These are phyloP conservation scores for Chesias legatella DNA, from an alignment of 2,888 invertebrate species.

Conservation along the genomic window DNA sequence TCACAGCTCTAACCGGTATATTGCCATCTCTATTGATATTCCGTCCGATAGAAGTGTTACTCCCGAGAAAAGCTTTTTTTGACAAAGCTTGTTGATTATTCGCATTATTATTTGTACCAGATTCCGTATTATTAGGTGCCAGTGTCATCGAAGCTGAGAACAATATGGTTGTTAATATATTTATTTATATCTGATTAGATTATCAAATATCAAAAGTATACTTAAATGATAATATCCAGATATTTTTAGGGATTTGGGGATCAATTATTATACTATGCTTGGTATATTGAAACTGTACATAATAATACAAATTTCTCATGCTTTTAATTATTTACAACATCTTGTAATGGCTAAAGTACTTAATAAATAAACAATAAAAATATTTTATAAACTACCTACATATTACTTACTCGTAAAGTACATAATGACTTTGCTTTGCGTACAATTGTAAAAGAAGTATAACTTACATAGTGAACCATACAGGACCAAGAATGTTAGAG, in stretches of 20 bases:
- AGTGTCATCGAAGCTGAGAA: conserved; percentile 87
- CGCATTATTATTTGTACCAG: conserved; percentile 65
- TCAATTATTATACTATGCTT: conserved; percentile 7
- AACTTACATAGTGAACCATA: conserved; percentile 74
- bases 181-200: too few relatives aligned
- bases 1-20: conserved; percentile 76
- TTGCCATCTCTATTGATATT: conserved; percentile 63
- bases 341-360: too few relatives aligned
- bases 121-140: conserved; percentile 81
- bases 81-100: conserved; percentile 69
- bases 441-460: conserved; percentile 56
- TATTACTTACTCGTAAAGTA: conserved; percentile 43
- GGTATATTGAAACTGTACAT: too few relatives aligned
- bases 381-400: too few relatives aligned
- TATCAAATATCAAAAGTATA: too few relatives aligned
- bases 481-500: conserved; percentile 72
- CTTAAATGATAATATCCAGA: too few relatives aligned
- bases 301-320: too few relatives aligned
- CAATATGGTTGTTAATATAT: not conserved
- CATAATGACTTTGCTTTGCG: conserved; percentile 71
- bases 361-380: too few relatives aligned
- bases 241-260: too few relatives aligned
- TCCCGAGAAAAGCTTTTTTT: conserved; percentile 76
- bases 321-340: conserved; percentile 37
- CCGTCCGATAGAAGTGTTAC: conserved; percentile 73